phyloP scores from a whole-genome alignment of 2,113 vertebrate species.

The Zosterops hypoxanthus region DNA sequence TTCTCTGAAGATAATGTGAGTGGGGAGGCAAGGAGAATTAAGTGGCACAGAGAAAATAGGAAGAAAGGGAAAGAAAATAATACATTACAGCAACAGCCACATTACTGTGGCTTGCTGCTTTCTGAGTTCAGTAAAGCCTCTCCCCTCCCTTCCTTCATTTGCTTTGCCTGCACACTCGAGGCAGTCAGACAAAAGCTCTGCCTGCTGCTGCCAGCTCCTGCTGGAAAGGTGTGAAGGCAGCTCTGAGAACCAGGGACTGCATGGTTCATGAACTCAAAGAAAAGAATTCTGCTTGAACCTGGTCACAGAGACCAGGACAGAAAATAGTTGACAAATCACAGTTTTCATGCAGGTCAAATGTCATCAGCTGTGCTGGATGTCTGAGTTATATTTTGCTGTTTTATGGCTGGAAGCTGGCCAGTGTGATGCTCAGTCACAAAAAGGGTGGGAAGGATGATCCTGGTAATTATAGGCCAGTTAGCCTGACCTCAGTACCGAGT shows the following conservation, averaged over 20 bases:
- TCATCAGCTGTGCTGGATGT: neutral
- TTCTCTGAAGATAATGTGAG: neutral
- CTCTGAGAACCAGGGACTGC: neutral
- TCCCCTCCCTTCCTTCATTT: neutral
- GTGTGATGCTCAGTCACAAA: neutral
- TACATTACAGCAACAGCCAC: neutral
- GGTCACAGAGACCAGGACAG: neutral
- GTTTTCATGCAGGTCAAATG: neutral
- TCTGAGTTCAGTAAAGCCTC: neutral
- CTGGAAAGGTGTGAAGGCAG: fast-evolving
- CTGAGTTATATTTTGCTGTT: neutral
- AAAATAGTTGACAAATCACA: neutral
- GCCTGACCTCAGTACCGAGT: neutral
- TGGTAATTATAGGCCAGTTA: neutral
- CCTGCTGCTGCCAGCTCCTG: neutral
- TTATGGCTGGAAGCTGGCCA: neutral
- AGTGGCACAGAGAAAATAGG: neutral
- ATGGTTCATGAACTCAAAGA: fast-evolving
- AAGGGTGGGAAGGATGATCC: neutral
- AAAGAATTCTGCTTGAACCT: neutral
- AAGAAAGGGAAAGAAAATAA: neutral
- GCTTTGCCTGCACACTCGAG: neutral
- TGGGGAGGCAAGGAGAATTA: neutral
- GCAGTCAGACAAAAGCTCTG: neutral
- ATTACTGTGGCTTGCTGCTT: neutral